Evolutionary conservation across 2,113 vertebrate genomes (phyloP).

Genomic region (Myrmecophaga tridactyla): DNA sequence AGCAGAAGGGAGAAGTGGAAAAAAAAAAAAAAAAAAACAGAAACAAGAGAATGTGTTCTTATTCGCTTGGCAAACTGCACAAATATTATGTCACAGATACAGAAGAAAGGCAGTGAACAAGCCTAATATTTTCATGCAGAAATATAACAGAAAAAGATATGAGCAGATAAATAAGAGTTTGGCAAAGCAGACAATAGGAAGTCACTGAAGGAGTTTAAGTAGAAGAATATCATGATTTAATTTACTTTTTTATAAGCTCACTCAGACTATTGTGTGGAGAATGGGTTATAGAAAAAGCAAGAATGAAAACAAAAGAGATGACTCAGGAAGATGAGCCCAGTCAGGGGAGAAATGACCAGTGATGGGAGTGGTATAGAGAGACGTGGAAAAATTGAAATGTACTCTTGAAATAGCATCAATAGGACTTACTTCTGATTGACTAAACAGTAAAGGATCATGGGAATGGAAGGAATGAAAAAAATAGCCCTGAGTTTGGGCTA

Average conservation of each 20-base stretch:
- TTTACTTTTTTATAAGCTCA: neutral
- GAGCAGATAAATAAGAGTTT: neutral
- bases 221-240: neutral
- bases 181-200: neutral
- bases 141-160: neutral
- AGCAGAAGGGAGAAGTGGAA: no score
- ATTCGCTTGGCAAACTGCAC: neutral
- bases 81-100: neutral
- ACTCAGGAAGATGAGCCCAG: neutral
- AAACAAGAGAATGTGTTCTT: neutral
- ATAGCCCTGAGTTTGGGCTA: no score
- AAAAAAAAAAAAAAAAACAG: neutral
- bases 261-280: neutral
- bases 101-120: neutral
- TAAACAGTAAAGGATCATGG: no score
- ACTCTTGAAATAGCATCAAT: neutral
- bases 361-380: rapidly evolving
- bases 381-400: rapidly evolving
- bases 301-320: neutral
- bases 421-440: neutral
- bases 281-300: neutral
- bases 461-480: no score
- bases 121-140: neutral
- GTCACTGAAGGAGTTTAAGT: neutral
- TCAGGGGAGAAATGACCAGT: rapidly evolving